These are phyloP conservation scores for Micrasema longulum DNA, from an alignment of 1,140 invertebrate genomes.

Conservation along the genomic window DNA sequence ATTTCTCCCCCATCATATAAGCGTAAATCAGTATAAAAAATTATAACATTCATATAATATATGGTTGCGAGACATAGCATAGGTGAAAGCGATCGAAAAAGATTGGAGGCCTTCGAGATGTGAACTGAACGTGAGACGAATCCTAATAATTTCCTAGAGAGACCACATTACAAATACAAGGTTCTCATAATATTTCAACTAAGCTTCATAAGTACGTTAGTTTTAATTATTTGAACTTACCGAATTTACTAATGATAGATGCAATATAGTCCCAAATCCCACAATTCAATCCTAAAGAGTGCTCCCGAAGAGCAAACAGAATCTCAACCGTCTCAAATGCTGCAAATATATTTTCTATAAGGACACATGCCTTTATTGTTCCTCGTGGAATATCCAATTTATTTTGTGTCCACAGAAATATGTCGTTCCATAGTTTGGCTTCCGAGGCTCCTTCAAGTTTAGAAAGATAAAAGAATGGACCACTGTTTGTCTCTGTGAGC, in stretches of 20 bases:
- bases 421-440: conserved; percentile 78
- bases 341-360: conserved; percentile 80
- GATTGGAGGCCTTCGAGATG: no score
- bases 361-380: conserved; percentile 78
- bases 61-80: no score
- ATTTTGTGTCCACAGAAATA: conserved; percentile 76
- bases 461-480: conserved; percentile 77
- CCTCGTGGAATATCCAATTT: conserved; percentile 69
- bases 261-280: conserved; percentile 84
- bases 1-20: no score
- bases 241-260: conserved; percentile 78
- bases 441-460: conserved; percentile 76
- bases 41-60: no score
- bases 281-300: conserved; percentile 80
- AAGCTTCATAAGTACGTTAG: conserved; percentile 12
- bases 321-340: conserved; percentile 79
- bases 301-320: conserved; percentile 74
- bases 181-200: no score
- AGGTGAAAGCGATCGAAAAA: no score
- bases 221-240: conserved; percentile 59
- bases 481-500: conserved; percentile 68
- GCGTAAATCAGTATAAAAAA: no score
- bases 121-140: no score
- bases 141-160: no score
- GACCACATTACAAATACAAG: no score